Evolutionary conservation across 2,113 vertebrate genomes (phyloP).

Genomic region (Corythaixoides concolor): DNA sequence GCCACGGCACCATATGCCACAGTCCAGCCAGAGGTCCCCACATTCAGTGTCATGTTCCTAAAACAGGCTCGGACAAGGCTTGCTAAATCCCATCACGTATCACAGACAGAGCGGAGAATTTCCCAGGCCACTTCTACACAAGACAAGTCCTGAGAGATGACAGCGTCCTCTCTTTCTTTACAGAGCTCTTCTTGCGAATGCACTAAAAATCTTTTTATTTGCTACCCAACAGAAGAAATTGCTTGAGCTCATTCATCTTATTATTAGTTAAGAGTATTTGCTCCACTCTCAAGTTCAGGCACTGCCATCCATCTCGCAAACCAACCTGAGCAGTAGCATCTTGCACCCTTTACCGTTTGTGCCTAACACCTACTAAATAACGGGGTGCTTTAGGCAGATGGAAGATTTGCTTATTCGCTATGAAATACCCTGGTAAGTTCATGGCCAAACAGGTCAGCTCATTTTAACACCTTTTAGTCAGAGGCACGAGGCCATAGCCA

Average conservation of each 20-base stretch:
- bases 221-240: not conserved
- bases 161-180: not conserved
- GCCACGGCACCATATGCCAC: not conserved
- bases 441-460: not conserved
- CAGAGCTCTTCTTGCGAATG: not conserved
- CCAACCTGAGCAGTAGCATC: not conserved
- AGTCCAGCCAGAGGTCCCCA: not conserved
- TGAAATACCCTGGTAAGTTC: not conserved
- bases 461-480: constrained; percentile 29
- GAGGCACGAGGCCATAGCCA: not conserved
- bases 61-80: not conserved
- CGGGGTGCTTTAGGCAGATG: not conserved
- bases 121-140: not conserved
- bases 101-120: not conserved
- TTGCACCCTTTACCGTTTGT: not conserved
- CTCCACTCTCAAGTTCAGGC: not conserved
- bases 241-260: not conserved
- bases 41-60: not conserved
- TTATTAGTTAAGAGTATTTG: not conserved
- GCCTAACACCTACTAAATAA: not conserved
- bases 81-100: not conserved
- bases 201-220: not conserved
- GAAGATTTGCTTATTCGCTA: not conserved
- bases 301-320: not conserved
- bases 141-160: not conserved